Base-by-base conservation (phyloP, 2,797 vertebrate genomes). In the Macrochelys suwanniensis region DNA sequence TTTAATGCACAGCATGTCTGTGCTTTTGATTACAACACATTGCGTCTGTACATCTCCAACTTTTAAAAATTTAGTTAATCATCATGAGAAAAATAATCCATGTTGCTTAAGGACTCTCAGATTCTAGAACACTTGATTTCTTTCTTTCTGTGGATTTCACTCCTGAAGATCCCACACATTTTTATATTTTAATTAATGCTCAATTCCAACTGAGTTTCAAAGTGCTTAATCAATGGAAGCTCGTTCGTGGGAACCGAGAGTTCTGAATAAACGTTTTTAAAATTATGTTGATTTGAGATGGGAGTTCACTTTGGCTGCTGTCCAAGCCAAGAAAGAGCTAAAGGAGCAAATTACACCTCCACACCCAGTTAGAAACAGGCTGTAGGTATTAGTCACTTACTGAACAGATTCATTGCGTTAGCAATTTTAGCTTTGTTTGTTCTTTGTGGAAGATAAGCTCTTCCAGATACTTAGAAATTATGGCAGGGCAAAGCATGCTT, bases 311-410 rank as follows among this genome's bases (percentile, higher is more conserved):
- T 56, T 96, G 98, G 97, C 96, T 95, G 54, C 59, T 53, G 12
- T 83, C 95, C 97, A 98, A 96, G 93, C 28, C 77, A 37, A 92
- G 92, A 97, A 92, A 93, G 88, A 97, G 90, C 95, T 95, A 96
- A 97, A 96, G 92, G 96, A 95, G 94, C 95, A 97, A 98, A 98
- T 98, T 98, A 97, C 87, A 96, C 68, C 90, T 96, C 97, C 98
- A 98, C 98, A 68, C 98, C 98, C 98, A 97, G 89, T 96, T 98
- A 92, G 97, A 97, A 97, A 83, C 80, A 97, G 94, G 97, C 97
- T 97, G 82, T 93, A 95, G 97, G 94, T 97, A 96, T 95, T 97
- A 97, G 96, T 87, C 96, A 87, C 97, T 97, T 97, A 87, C 93
- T 97, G 96, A 98, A 93, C 79, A 95, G 96, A 95, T 56, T 97